These are phyloP conservation scores for Entelurus aequoreus DNA, from an alignment of 2,113 vertebrate genomes.

Conservation along the genomic window DNA sequence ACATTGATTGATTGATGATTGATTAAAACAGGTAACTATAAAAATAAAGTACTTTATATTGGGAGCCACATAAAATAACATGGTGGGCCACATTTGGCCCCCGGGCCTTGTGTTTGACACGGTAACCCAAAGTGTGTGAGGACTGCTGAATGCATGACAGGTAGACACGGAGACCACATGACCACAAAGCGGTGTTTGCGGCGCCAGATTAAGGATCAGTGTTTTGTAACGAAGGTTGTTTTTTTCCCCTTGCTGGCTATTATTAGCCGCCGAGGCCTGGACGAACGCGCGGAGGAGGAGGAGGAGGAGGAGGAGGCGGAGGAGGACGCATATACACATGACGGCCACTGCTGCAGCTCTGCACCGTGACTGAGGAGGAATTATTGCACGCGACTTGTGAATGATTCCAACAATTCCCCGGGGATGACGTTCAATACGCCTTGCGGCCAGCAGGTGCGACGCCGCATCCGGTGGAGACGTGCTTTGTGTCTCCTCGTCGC, in stretches of 20 bases:
- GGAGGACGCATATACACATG: conserved; percentile 44
- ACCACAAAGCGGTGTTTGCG: too few relatives aligned
- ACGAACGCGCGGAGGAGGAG: conserved; percentile 41
- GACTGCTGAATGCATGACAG: neutral
- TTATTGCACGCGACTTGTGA: neutral
- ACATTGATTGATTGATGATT: too few relatives aligned
- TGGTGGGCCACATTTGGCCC: too few relatives aligned
- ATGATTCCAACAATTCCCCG: conserved; percentile 3
- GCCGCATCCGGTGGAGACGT: conserved; percentile 65
- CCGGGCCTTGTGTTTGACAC: too few relatives aligned
- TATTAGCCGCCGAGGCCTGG: conserved; percentile 59
- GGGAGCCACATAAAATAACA: too few relatives aligned
- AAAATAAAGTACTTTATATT: too few relatives aligned
- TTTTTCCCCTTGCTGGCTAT: conserved; percentile 36
- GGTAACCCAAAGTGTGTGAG: too few relatives aligned
- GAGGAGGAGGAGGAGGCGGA: conserved; percentile 41
- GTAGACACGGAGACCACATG: neutral
- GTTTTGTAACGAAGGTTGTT: conserved; percentile 52
- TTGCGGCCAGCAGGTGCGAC: conserved; percentile 52
- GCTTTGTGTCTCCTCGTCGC: conserved; percentile 51
- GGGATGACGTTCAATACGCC: conserved; percentile 68
- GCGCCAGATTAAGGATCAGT: conserved; percentile 53
- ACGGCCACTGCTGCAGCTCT: conserved; percentile 51
- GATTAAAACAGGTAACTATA: too few relatives aligned
- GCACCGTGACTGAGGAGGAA: conserved; percentile 12